These are phyloP conservation scores for Oncorhynchus masou DNA, from an alignment of 2,113 vertebrate species.

Conservation along the genomic window DNA sequence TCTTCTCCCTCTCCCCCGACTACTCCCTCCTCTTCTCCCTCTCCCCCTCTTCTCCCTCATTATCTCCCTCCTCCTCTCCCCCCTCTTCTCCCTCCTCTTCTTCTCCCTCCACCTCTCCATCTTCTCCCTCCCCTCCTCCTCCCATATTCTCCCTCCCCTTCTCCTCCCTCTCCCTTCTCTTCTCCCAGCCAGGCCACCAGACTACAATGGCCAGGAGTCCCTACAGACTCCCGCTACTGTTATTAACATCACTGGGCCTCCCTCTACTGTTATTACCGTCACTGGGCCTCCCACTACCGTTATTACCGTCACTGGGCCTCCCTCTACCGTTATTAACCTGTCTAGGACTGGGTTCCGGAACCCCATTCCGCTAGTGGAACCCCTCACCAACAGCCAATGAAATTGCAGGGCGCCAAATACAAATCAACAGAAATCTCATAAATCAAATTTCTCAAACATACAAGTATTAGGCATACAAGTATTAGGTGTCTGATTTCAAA, in stretches of 20 bases:
- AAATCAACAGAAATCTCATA: no score
- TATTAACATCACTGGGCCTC: constrained; percentile 38
- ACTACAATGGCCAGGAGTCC: constrained; percentile 64
- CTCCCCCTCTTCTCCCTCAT: no score
- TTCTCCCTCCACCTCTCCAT: no score
- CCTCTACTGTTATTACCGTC: constrained; percentile 42
- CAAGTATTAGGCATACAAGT: no score
- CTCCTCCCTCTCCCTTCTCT: neutral
- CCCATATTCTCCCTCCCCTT: neutral
- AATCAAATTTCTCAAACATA: no score
- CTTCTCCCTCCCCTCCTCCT: neutral
- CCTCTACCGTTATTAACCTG: no score
- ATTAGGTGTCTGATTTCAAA: no score
- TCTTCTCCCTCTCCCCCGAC: neutral
- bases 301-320: constrained; percentile 36
- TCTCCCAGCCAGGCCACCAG: constrained; percentile 19
- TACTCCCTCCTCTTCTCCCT: neutral
- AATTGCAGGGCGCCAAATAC: no score
- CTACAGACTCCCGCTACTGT: constrained; percentile 22
- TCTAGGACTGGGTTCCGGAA: no score
- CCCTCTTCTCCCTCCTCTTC: neutral
- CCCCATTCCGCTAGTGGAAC: no score
- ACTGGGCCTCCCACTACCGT: neutral
- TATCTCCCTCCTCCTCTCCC: neutral
- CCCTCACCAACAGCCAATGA: no score